A percentile compares a stretch with the other conserved stretches of the same genome.
phyloP scores from a whole-genome alignment of 2,888 invertebrate genomes.

The Parnassius smintheus region DNA sequence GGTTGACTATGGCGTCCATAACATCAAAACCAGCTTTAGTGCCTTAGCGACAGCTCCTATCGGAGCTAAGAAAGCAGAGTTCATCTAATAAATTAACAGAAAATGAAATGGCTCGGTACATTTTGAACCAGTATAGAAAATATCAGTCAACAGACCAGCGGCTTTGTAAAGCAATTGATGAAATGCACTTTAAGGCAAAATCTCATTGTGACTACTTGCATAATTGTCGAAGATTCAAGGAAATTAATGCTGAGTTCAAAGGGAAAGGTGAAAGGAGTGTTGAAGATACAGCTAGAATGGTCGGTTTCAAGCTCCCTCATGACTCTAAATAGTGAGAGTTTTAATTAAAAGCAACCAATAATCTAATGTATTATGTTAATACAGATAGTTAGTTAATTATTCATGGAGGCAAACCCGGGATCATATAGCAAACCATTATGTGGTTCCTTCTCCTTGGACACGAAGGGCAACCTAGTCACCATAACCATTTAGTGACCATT shows the following conservation, averaged over 20 bases:
- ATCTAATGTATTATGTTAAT: constrained; percentile 6
- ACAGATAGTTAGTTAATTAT: constrained; percentile 12
- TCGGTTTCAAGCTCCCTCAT: constrained; percentile 92
- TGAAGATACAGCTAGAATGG: constrained; percentile 88
- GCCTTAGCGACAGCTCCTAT: constrained; percentile 81
- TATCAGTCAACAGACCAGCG: constrained; percentile 90
- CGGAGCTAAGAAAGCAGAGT: constrained; percentile 82
- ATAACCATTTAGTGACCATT: no score
- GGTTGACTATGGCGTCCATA: constrained; percentile 65
- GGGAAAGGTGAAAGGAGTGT: constrained; percentile 90
- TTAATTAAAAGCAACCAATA: not conserved
- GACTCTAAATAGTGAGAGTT: constrained; percentile 81
- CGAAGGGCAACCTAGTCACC: no score
- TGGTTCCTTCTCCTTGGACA: no score
- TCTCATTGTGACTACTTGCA: constrained; percentile 90
- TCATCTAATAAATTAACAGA: constrained; percentile 78
- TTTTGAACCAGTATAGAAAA: constrained; percentile 86
- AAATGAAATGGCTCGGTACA: constrained; percentile 84
- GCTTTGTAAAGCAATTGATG: constrained; percentile 90
- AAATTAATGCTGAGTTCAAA: constrained; percentile 87
- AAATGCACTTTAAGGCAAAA: constrained; percentile 88
- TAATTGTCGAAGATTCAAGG: constrained; percentile 84
- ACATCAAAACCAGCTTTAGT: constrained; percentile 72
- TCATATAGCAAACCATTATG: no score
- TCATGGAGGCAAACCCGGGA: no score